Percentiles rank a stretch among this genome's conserved stretches.
Evolutionary conservation across 2,113 vertebrate genomes (phyloP).

Genomic region (Antechinus stuartii): DNA sequence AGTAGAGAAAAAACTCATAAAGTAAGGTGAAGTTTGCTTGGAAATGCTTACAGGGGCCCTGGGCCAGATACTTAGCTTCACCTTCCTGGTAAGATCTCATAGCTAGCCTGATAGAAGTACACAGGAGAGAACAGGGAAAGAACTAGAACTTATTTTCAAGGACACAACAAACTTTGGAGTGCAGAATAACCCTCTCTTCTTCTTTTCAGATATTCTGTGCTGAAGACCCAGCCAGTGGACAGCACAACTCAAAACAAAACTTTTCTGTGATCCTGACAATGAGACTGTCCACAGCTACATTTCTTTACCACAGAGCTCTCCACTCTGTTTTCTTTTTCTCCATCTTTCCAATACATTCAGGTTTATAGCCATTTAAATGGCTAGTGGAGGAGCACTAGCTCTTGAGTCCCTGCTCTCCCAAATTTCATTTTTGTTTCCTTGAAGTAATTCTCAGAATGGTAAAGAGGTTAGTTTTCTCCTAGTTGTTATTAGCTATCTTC

Average conservation of each 20-base stretch:
- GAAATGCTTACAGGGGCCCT: background rate
- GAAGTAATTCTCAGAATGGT: background rate
- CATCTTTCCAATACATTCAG: background rate
- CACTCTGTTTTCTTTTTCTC: background rate
- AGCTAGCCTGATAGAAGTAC: background rate
- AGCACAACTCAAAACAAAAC: background rate
- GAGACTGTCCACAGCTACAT: background rate
- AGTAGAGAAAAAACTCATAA: background rate
- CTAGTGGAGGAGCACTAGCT: background rate
- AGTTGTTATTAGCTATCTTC: background rate
- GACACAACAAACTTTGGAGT: background rate
- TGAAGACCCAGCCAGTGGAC: background rate
- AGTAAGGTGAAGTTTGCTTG: background rate
- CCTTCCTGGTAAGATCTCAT: background rate
- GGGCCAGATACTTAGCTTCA: background rate
- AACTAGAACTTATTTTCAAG: background rate
- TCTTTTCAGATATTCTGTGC: background rate
- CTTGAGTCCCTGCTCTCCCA: background rate
- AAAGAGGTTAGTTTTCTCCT: background rate
- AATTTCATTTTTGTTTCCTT: background rate
- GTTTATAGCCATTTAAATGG: background rate
- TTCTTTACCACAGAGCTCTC: background rate
- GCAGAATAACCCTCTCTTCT: background rate
- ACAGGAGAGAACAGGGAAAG: background rate
- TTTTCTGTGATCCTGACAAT: background rate